phyloP scores from a whole-genome alignment of 2,888 invertebrate species.

The Apantesis nais region DNA sequence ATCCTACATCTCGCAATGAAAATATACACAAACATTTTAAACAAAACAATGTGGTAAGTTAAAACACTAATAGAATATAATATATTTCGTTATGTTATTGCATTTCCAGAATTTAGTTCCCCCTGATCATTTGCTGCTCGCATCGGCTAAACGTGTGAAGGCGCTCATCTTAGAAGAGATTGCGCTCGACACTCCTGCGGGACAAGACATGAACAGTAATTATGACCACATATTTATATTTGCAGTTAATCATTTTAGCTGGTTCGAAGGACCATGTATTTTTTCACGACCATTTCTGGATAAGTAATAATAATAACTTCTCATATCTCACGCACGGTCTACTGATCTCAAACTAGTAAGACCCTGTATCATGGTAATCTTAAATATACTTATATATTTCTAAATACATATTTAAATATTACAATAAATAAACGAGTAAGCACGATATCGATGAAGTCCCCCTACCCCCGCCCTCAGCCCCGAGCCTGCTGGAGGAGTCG shows the following conservation, averaged over 20 bases:
- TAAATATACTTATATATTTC: not conserved
- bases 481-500: constrained; percentile 90
- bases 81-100: not conserved
- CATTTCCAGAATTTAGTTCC: constrained; percentile 89
- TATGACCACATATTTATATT: not conserved
- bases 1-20: not conserved
- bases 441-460: not conserved
- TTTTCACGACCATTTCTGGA: not conserved
- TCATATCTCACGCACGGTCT: no score
- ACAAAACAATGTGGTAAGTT: not conserved
- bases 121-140: constrained; percentile 92
- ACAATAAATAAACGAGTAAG: not conserved
- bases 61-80: not conserved
- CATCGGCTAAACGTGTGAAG: constrained; percentile 96
- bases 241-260: not conserved
- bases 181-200: constrained; percentile 91
- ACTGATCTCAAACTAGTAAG: not conserved
- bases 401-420: no score
- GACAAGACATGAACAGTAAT: constrained; percentile 73
- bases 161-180: constrained; percentile 97
- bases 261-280: not conserved
- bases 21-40: not conserved
- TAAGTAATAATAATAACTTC: no score
- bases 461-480: constrained; percentile 66
- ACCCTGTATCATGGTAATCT: not conserved